Evolutionary conservation across 2,888 invertebrate species (phyloP).

Genomic region (Acleris sparsana): DNA sequence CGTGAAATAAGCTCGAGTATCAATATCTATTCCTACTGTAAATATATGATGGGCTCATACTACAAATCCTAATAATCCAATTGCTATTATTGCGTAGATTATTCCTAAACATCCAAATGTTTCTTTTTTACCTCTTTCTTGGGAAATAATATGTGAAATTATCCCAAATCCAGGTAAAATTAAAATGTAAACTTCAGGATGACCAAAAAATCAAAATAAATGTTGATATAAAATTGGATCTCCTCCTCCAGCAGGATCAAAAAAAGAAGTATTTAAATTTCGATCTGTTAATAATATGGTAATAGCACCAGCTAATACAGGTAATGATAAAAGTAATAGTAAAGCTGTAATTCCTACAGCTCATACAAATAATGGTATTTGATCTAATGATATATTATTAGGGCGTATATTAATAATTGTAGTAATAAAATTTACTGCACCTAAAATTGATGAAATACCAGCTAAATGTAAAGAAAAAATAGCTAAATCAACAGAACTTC

Average conservation of each 20-base stretch:
- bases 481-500: too few species aligned
- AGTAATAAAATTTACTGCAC: too few species aligned
- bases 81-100: conserved; percentile 93
- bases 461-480: too few species aligned
- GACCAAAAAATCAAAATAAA: conserved; percentile 94
- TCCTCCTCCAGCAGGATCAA: conserved; percentile 91
- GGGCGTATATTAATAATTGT: too few species aligned
- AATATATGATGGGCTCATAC: conserved; percentile 95
- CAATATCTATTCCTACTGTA: conserved; percentile 92
- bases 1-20: conserved; percentile 92
- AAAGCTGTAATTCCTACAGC: conserved; percentile 82
- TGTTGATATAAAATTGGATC: conserved; percentile 92
- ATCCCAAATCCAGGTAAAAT: conserved; percentile 93
- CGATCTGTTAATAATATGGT: conserved; percentile 91
- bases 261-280: conserved; percentile 91
- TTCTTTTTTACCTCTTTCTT: conserved; percentile 90
- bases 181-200: conserved; percentile 94
- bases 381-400: conserved; percentile 83
- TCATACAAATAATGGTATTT: conserved; percentile 89
- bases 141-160: conserved; percentile 90
- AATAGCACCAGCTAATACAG: conserved; percentile 91
- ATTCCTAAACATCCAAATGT: conserved; percentile 89
- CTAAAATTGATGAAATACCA: too few species aligned
- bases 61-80: conserved; percentile 92
- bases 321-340: conserved; percentile 86